Evolutionary conservation across 2,113 vertebrate genomes (phyloP).

Genomic region (Rhinolophus ferrumequinum): DNA sequence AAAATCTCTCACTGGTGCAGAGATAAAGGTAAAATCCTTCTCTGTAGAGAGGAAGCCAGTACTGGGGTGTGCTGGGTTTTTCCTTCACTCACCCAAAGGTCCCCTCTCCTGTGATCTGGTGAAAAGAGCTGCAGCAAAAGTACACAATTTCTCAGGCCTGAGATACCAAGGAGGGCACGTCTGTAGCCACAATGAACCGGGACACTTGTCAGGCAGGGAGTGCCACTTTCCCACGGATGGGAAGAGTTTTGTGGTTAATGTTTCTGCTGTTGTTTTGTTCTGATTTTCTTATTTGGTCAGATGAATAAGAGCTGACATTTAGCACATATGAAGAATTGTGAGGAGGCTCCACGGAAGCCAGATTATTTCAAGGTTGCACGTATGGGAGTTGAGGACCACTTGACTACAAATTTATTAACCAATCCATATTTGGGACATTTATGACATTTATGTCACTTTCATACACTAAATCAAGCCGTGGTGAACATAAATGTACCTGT

Average conservation of each 20-base stretch:
- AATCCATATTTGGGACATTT: not conserved
- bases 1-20: not conserved
- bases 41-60: not conserved
- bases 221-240: not conserved
- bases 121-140: not conserved
- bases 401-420: not conserved
- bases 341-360: not conserved
- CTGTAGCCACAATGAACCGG: too few relatives aligned
- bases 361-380: not conserved
- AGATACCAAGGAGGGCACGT: not conserved
- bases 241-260: not conserved
- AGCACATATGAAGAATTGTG: not conserved
- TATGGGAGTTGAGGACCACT: not conserved
- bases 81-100: not conserved
- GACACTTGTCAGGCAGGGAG: not conserved
- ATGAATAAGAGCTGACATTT: not conserved
- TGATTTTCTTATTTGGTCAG: not conserved
- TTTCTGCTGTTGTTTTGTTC: not conserved
- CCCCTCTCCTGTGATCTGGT: not conserved
- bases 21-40: not conserved
- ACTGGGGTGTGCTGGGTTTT: not conserved
- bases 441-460: not conserved
- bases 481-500: not conserved
- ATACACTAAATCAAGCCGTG: not conserved
- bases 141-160: not conserved